These are phyloP conservation scores for Cyclura pinguis DNA, from an alignment of 2,797 vertebrate species.

Conservation along the genomic window DNA sequence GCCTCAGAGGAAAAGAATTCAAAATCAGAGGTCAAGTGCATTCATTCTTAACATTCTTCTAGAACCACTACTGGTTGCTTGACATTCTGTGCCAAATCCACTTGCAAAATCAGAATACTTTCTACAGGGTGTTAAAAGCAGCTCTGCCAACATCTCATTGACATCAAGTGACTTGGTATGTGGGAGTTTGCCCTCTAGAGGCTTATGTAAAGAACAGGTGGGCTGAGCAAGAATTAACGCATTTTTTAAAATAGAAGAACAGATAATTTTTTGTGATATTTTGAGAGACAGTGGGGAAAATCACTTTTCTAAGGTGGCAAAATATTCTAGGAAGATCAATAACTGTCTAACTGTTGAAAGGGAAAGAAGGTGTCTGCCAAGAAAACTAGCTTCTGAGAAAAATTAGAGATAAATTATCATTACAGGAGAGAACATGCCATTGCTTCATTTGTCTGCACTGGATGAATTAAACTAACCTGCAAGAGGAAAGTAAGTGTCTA, in stretches of 20 bases:
- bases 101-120: not conserved
- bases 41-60: not conserved
- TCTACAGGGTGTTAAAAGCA: not conserved
- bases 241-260: slow-evolving; percentile 51
- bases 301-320: slow-evolving; percentile 31
- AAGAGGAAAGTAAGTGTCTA: not conserved
- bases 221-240: slow-evolving; percentile 19
- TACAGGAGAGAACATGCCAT: slow-evolving; percentile 25
- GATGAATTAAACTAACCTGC: not conserved
- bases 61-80: not conserved
- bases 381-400: slow-evolving; percentile 6
- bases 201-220: not conserved
- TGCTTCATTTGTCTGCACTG: slow-evolving; percentile 34
- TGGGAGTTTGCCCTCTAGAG: slow-evolving; percentile 37
- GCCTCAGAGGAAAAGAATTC: not conserved
- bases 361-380: slow-evolving; percentile 31
- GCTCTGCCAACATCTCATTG: not conserved
- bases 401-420: slow-evolving; percentile 28
- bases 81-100: not conserved
- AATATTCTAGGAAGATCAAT: slow-evolving; percentile 37
- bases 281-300: slow-evolving; percentile 35
- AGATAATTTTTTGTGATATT: slow-evolving; percentile 10
- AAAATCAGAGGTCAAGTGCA: not conserved
- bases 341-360: slow-evolving; percentile 14
- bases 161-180: not conserved